Conservation (phyloP, 2,888 invertebrate genomes). For the Drosophila nigritarsus region DNA sequence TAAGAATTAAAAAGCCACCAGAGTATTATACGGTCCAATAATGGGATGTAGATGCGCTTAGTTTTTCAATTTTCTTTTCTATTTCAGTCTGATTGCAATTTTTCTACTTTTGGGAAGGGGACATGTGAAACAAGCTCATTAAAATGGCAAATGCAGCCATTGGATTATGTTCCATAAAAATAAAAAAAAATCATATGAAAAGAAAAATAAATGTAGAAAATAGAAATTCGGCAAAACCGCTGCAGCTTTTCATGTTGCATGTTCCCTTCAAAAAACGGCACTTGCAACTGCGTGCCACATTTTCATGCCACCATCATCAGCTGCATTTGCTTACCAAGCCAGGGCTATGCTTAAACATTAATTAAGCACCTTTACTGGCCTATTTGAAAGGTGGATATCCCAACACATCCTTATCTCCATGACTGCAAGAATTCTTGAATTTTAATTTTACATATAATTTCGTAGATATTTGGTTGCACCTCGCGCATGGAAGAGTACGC, state of each 20-base stretch:
- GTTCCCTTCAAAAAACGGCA: background rate
- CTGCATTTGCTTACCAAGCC: slow-evolving; percentile 16
- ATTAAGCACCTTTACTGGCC: background rate
- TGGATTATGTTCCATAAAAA: slow-evolving; percentile 62
- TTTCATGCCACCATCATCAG: slow-evolving; percentile 22
- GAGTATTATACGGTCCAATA: slow-evolving; percentile 8
- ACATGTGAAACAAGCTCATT: slow-evolving; percentile 71
- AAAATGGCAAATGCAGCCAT: slow-evolving; percentile 64
- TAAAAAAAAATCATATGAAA: background rate
- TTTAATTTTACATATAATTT: background rate
- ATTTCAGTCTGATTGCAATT: background rate
- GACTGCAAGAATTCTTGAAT: background rate
- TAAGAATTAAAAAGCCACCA: slow-evolving; percentile 5
- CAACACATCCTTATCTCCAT: background rate
- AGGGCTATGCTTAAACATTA: background rate
- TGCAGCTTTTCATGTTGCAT: slow-evolving; percentile 16
- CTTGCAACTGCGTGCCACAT: slow-evolving; percentile 1
- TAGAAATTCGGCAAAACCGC: slow-evolving; percentile 31
- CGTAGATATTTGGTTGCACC: too few relatives aligned
- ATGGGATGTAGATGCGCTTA: slow-evolving; percentile 14
- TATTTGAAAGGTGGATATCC: background rate
- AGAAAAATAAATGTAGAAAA: background rate
- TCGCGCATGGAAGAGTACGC: slow-evolving; percentile 14
- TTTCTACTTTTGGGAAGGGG: background rate
- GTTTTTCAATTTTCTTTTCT: slow-evolving; percentile 2